Conservation (phyloP, 2,113 vertebrate species). For the Pelmatolapia mariae region DNA sequence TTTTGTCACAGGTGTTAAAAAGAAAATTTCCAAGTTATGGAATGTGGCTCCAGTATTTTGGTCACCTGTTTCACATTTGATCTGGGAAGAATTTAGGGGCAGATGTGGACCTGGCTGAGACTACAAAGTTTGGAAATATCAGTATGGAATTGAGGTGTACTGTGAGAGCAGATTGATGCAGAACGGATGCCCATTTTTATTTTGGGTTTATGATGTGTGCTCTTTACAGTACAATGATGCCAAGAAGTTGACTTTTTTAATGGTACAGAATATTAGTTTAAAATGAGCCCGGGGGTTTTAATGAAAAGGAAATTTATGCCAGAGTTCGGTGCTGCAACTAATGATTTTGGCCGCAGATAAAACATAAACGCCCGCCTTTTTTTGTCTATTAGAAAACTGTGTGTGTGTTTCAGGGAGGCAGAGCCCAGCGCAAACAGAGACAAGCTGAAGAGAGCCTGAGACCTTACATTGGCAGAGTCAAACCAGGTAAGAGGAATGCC, state of each 20-base stretch:
- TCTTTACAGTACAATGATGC: neutral
- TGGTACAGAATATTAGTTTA: neutral
- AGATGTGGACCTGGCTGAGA: conserved; percentile 53
- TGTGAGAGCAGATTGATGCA: neutral
- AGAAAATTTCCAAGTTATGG: neutral
- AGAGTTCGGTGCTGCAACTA: neutral
- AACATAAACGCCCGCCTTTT: neutral
- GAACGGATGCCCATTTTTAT: neutral
- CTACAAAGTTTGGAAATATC: conserved; percentile 47
- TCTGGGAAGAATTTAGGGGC: neutral
- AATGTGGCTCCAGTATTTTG: neutral
- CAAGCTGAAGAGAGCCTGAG: conserved; percentile 63
- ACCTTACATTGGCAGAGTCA: conserved; percentile 68
- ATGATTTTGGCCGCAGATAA: neutral
- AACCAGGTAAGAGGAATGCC: conserved; percentile 51
- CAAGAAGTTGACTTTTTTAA: neutral
- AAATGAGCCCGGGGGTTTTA: neutral
- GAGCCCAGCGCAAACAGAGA: conserved; percentile 66
- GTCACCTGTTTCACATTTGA: conserved; percentile 49
- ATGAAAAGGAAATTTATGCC: neutral
- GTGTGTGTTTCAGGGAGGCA: conserved; percentile 50
- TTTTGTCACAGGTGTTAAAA: neutral
- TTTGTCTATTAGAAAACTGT: neutral
- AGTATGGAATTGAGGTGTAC: neutral
- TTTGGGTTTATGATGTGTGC: neutral